Percentiles rank a stretch among this genome's conserved stretches.
phyloP scores from a whole-genome alignment of 2,888 invertebrate genomes.

The Drosophila anceps region DNA sequence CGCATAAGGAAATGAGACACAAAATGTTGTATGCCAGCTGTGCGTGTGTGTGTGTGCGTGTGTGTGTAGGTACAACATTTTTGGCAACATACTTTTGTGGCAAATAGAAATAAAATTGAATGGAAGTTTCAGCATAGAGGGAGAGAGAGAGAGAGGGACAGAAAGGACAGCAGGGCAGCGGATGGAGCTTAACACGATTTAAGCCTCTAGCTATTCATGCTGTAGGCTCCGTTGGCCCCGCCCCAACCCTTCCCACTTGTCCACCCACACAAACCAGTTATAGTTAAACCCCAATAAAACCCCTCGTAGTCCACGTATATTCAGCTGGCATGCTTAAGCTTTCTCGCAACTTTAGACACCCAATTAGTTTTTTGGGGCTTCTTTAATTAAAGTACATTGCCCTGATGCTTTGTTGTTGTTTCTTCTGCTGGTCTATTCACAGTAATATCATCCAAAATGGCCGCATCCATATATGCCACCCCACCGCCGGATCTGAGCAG shows the following conservation, averaged over 20 bases:
- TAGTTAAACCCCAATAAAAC: slow-evolving; percentile 47
- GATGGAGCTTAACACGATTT: slow-evolving; percentile 66
- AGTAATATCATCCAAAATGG: slow-evolving; percentile 85
- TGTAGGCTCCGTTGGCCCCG: slow-evolving; percentile 14
- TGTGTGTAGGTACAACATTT: slow-evolving; percentile 57
- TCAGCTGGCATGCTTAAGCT: slow-evolving; percentile 58
- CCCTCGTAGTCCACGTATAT: slow-evolving; percentile 41
- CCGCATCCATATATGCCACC: slow-evolving; percentile 86
- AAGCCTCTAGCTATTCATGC: slow-evolving; percentile 60
- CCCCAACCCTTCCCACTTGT: neutral
- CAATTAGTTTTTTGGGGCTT: slow-evolving; percentile 61
- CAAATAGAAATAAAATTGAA: slow-evolving; percentile 68
- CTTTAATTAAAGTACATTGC: slow-evolving; percentile 69
- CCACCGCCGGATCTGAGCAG: slow-evolving; percentile 86
- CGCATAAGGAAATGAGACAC: slow-evolving; percentile 82
- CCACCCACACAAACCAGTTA: slow-evolving; percentile 39
- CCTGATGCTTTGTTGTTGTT: slow-evolving; percentile 24
- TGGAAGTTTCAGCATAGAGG: slow-evolving; percentile 44
- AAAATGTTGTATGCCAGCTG: slow-evolving; percentile 48
- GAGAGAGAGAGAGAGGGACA: neutral
- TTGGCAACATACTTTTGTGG: slow-evolving; percentile 70
- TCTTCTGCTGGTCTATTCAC: slow-evolving; percentile 15
- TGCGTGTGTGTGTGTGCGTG: slow-evolving; percentile 24
- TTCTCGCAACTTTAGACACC: slow-evolving; percentile 56
- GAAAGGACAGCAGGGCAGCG: neutral